Conservation (phyloP, 2,797 vertebrate genomes). For the Oryzias dopingdopingensis region DNA sequence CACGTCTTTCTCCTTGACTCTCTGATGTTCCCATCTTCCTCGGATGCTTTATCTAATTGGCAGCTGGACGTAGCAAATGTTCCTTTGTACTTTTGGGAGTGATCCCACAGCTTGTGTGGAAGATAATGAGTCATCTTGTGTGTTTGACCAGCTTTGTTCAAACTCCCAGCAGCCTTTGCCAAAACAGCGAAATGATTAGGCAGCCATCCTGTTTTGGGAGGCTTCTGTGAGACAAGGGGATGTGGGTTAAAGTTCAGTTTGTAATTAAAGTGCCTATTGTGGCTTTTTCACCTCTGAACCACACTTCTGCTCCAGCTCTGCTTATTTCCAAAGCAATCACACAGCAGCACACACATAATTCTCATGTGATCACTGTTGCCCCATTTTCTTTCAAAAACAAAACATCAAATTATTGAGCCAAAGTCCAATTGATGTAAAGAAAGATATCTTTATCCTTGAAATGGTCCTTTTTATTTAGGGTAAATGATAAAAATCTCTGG, state of each 20-base stretch:
- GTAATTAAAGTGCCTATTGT: slow-evolving; percentile 70
- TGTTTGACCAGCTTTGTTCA: slow-evolving; percentile 33
- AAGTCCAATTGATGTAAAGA: slow-evolving; percentile 26
- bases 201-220: slow-evolving; percentile 53
- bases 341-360: slow-evolving; percentile 36
- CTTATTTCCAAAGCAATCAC: slow-evolving; percentile 58
- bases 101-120: slow-evolving; percentile 38
- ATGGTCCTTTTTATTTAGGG: slow-evolving; percentile 36
- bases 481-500: too few species aligned
- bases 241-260: slow-evolving; percentile 74
- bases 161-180: slow-evolving; percentile 26
- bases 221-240: slow-evolving; percentile 59
- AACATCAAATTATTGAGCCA: slow-evolving; percentile 52
- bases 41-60: slow-evolving; percentile 27
- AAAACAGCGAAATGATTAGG: slow-evolving; percentile 54
- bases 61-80: slow-evolving; percentile 58
- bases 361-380: too few species aligned
- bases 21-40: slow-evolving; percentile 22
- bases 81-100: slow-evolving; percentile 35
- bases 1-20: slow-evolving; percentile 31
- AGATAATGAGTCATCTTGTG: slow-evolving; percentile 62
- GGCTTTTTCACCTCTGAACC: slow-evolving; percentile 51
- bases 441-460: slow-evolving; percentile 43
- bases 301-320: slow-evolving; percentile 45
- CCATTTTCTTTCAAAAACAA: slow-evolving; percentile 46